Evolutionary conservation across 2,888 invertebrate species (phyloP), one percentile per base, ranked within the genome.

Genomic region (Campoplex capitator): DNA sequence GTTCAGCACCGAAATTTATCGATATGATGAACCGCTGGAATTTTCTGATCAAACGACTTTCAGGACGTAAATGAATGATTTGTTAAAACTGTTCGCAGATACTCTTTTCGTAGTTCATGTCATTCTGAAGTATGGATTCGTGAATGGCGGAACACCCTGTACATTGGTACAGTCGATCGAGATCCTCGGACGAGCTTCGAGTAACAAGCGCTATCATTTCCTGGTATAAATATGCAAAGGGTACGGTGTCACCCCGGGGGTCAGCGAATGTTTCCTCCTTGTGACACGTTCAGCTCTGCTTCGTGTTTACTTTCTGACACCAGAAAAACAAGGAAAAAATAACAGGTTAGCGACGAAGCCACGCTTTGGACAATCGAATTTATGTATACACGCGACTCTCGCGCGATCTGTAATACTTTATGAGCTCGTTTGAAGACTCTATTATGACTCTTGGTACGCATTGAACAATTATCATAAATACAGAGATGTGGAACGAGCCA

Each of bases 171-270:
- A 32, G 70, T 54, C 70, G 48, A 79, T 79, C 79, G 70, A 58
- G 54, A 54, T 51, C 54, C 62, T 70, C 62, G 32, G 48, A 70
- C 48, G 71, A 83, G 68, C 83, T 71, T 71, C 71, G 38, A 51
- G 71, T 70, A 71, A 79, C 85, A 80, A 83, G 71, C 82, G 85
- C 91, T 90, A 92, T 92, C 91, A 91, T 91, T 93, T 92, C 92
- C 92, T 92, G 90, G 91, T 92, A 92, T 93, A 92, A 93, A 93
- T 93, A 93, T 93, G 92, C 92, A 91, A 90, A 88, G 90, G 86
- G 68, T 80, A 32, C 58, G 51, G 71, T 71, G 91, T 92, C 92
- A 91, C 89, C 91, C 71, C 90, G 80, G 89, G 89, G 93, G 93
- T 93, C 93, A 93, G 87, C 91, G 87, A 65, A 89, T 89, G 90